Base-by-base conservation (phyloP, 2,113 vertebrate genomes). In the Scatophagus argus region DNA sequence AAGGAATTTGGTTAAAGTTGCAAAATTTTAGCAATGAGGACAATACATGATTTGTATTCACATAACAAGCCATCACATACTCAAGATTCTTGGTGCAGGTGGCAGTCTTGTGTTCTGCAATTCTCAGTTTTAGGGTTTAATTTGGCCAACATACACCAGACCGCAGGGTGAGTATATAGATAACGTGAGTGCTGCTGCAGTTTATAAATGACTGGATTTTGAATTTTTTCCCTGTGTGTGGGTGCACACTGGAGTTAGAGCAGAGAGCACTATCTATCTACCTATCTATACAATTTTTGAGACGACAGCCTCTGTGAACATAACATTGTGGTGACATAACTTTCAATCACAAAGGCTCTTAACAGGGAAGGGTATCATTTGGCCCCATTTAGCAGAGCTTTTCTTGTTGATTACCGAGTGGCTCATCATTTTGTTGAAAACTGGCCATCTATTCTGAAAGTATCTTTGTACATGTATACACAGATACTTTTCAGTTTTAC, bases 351-450 rank as follows among this genome's bases (percentile, higher is more conserved):
- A 72, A 73, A 81, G 61, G 41, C 39, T 61, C 58, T 73, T 27
- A 61, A 36, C 46, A 81, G 63, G 12, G 66, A 79, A 81, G 73
- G 43, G 64, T 84, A 68, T 87, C 70, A 88, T 86, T 88, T 87
- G 62, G 74, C 32, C 72, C 62, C 74, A 65, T 88, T 87, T 61
- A 67, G 61, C 55, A 34, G 44, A 70, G 60, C 59, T 64, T 72
- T 83, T 76, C 62, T 80, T 64, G 63, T 14, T 86, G 73, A 86
- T 90, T 86, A 69, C 85, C 54, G 63, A 74, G 78, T 86, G 78
- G 83, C 55, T 88, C 78, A 79, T 86, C 59, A 36, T 89, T 77
- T 75, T 68, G 47, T 68, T 66, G 61, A 71, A 85, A 81, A 88
- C 32, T 71, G 62, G 12, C 58, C 66, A 58, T 74, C 82, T 59